These are phyloP conservation scores for Micoletzkya japonica DNA, from an alignment of 2,888 invertebrate genomes.

Conservation along the genomic window DNA sequence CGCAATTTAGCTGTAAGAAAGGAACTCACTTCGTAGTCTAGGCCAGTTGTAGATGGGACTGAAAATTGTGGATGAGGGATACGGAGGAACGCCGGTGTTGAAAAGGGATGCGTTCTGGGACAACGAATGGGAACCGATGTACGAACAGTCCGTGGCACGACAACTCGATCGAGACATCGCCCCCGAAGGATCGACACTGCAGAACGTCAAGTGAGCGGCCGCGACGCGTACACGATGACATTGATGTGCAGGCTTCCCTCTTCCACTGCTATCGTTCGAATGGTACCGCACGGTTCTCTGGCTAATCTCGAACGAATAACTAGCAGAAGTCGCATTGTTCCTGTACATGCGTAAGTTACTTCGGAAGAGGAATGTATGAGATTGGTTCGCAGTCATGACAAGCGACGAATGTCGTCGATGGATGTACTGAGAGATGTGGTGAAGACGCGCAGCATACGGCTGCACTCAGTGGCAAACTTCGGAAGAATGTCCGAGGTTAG, in stretches of 20 bases:
- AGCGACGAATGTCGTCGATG: conserved; percentile 20
- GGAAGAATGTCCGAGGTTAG: background rate
- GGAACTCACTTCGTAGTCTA: background rate
- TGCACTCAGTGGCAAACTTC: background rate
- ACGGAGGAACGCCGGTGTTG: conserved; percentile 44
- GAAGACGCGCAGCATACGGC: background rate
- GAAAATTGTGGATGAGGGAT: conserved; percentile 52
- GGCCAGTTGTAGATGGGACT: conserved; percentile 41
- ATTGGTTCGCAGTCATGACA: conserved; percentile 9
- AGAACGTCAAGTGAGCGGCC: conserved; percentile 41
- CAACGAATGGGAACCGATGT: conserved; percentile 48
- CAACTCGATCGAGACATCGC: background rate
- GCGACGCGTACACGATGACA: background rate
- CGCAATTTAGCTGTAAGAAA: conserved; percentile 43
- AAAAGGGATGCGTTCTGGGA: conserved; percentile 51
- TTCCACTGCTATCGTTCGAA: conserved; percentile 43
- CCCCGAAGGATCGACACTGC: conserved; percentile 38
- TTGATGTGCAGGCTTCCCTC: conserved; percentile 35
- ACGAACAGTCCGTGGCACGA: conserved; percentile 37
- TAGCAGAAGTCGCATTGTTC: conserved; percentile 35
- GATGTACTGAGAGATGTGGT: conserved; percentile 15
- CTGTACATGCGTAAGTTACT: conserved; percentile 36
- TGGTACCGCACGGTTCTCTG: conserved; percentile 37
- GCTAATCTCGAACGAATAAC: conserved; percentile 15
- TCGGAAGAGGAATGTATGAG: background rate